phyloP scores from a whole-genome alignment of 2,888 invertebrate genomes.

The Rhagium mordax region DNA sequence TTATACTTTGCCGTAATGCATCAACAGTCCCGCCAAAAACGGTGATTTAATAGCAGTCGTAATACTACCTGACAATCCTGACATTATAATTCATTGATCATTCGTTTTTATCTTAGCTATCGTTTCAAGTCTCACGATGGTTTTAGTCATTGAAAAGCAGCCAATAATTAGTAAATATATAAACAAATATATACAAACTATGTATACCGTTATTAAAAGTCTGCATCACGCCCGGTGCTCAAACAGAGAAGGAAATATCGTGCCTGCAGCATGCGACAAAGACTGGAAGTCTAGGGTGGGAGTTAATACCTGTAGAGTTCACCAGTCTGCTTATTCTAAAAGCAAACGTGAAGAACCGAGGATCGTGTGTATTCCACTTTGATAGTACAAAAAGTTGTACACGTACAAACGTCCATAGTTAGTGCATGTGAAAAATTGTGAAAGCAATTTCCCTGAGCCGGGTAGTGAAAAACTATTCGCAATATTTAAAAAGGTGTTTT shows the following conservation, averaged over 20 bases:
- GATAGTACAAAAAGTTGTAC: conserved; percentile 16
- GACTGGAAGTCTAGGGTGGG: conserved; percentile 52
- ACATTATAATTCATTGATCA: neutral
- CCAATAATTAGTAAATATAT: conserved; percentile 47
- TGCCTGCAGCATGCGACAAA: conserved; percentile 40
- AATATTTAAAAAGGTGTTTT: neutral
- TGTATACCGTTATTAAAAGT: conserved; percentile 49
- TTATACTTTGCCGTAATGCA: neutral
- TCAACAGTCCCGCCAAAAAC: neutral
- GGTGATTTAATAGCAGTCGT: neutral
- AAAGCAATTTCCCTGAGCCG: neutral
- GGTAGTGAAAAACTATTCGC: neutral
- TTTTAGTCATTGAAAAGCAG: conserved; percentile 37
- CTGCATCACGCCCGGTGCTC: conserved; percentile 41
- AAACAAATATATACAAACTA: conserved; percentile 49
- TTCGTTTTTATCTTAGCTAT: neutral
- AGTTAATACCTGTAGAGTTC: conserved; percentile 63
- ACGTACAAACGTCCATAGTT: neutral
- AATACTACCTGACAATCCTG: neutral
- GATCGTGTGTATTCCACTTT: conserved; percentile 17
- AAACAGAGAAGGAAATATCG: conserved; percentile 41
- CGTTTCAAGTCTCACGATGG: neutral
- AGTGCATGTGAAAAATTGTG: conserved; percentile 16
- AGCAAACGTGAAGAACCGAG: conserved; percentile 47
- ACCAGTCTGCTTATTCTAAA: conserved; percentile 52